Base-by-base conservation (phyloP, 2,797 vertebrate genomes). In the Ceryle rudis region DNA sequence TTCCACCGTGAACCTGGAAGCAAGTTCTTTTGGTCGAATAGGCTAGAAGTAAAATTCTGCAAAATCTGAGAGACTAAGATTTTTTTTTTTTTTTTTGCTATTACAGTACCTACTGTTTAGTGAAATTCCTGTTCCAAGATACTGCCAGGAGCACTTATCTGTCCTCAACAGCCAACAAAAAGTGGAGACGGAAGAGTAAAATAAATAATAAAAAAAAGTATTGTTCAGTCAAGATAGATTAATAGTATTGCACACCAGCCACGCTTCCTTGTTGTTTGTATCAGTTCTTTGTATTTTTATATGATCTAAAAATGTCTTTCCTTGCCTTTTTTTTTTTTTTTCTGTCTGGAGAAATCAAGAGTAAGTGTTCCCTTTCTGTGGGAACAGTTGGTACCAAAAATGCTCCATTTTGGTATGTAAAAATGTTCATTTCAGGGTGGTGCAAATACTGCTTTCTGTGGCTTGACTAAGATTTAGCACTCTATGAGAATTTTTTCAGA, bases 181-280 rank as follows among this genome's bases (percentile, higher is more conserved):
- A 89, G 58, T 26, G 65, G 65, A 90, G 92, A 66, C 6, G 19
- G 90, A 90, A 95, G 79, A 67, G 44, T 57, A 29, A 90, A 93
- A 89, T 90, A 16, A 78, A 64, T 15, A 16, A n/a, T 90, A 71
- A 58, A 84, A 74, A 58, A 86, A 71, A 28, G 21, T 67, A 79
- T 90, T 69, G 73, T 96, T 92, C 89, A 78, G 80, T 95, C 82
- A 88, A 75, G 86, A 65, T 70, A 81, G 73, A 92, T 89, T 83
- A 95, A 89, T 93, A 91, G 62, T 47, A 33, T 69, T 88, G 46
- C 86, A 81, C 37, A 81, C 82, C 65, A 96, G 67, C 62, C 86
- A 79, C 74, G 52, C 60, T 95, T 96, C 86, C 70, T 47, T 85
- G 51, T 93, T 80, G 81, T 73, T 92, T 92, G 51, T 93, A 93